Conservation (phyloP, 2,113 vertebrate species). For the Oryzias javanicus region DNA sequence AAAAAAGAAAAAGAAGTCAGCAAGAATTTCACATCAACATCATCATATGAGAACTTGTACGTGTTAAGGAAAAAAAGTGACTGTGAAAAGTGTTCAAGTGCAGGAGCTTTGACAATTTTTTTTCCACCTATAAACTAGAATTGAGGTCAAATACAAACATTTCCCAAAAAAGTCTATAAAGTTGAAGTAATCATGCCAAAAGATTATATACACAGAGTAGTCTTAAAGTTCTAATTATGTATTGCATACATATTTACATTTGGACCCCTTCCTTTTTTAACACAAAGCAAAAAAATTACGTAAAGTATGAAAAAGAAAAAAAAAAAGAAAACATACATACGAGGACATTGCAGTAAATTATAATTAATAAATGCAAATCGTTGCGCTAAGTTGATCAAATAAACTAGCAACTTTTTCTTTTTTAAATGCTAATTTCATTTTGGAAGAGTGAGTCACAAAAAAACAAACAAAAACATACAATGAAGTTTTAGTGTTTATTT, state of each 20-base stretch:
- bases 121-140: neutral
- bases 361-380: neutral
- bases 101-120: neutral
- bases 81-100: neutral
- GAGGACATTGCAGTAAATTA: neutral
- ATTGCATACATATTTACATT: too few species aligned
- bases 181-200: too few species aligned
- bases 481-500: slow-evolving; percentile 76
- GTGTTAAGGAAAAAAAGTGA: too few species aligned
- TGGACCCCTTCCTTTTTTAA: too few species aligned
- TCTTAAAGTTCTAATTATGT: too few species aligned
- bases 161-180: too few species aligned
- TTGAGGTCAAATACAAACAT: too few species aligned
- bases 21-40: slow-evolving; percentile 15
- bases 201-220: too few species aligned
- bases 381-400: neutral
- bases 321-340: too few species aligned
- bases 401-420: slow-evolving; percentile 2
- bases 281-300: too few species aligned
- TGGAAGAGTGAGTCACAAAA: slow-evolving; percentile 42
- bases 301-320: too few species aligned
- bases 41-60: too few species aligned
- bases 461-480: slow-evolving; percentile 71
- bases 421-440: slow-evolving; percentile 40
- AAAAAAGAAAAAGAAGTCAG: slow-evolving; percentile 48